phyloP scores from a whole-genome alignment of 1,140 invertebrate species.

The Trichoplusia ni region DNA sequence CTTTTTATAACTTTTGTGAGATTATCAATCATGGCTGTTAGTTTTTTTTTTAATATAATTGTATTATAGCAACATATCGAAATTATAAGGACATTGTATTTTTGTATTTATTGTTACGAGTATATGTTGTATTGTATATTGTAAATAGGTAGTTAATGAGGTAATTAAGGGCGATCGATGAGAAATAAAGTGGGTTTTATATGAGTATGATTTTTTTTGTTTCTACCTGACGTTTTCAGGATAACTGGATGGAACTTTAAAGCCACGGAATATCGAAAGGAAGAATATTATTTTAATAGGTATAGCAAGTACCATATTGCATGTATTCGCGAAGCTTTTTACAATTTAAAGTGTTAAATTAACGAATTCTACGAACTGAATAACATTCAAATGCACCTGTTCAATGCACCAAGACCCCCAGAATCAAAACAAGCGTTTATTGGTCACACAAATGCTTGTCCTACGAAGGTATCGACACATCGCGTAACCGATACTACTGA shows the following conservation, averaged over 20 bases:
- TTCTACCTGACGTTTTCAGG: neutral
- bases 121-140: neutral
- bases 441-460: no score
- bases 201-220: conserved; percentile 9
- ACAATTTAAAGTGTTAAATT: neutral
- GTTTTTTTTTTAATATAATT: conserved; percentile 33
- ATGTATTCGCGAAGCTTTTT: neutral
- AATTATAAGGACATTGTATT: conserved; percentile 27
- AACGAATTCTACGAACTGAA: no score
- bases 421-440: no score
- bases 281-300: neutral
- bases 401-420: no score
- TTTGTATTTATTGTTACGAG: conserved; percentile 21
- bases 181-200: conserved; percentile 37
- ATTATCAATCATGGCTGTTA: conserved; percentile 48
- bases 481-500: no score
- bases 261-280: no score
- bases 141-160: conserved; percentile 24
- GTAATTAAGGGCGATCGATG: conserved; percentile 22
- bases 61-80: conserved; percentile 35
- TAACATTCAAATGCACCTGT: no score
- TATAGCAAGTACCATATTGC: neutral
- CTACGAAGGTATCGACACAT: no score
- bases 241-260: neutral
- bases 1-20: conserved; percentile 31